Conservation (phyloP, 2,797 vertebrate species). For the Linurgus olivaceus region DNA sequence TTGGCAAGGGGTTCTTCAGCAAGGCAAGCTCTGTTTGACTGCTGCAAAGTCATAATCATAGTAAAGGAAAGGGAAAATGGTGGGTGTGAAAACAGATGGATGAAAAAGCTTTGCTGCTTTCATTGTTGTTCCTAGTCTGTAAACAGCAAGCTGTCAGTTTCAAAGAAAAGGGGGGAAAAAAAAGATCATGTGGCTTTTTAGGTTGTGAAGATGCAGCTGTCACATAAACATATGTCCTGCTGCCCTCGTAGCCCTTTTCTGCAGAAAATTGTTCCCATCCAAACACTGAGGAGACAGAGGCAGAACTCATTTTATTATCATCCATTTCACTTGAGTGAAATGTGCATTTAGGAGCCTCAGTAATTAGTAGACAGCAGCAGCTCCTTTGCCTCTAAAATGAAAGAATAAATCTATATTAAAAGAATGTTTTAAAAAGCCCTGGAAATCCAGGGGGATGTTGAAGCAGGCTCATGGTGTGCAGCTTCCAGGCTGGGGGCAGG, state of each 20-base stretch:
- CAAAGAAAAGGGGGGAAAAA: neutral
- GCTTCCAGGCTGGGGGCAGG: neutral
- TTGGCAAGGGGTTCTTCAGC: neutral
- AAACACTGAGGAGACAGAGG: neutral
- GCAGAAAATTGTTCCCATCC: neutral
- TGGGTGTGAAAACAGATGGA: slow-evolving; percentile 41
- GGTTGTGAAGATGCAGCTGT: slow-evolving; percentile 47
- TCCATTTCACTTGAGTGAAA: neutral
- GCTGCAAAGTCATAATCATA: neutral
- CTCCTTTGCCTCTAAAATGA: neutral
- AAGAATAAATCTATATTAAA: neutral
- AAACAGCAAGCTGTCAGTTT: slow-evolving; percentile 49
- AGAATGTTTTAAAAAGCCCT: neutral
- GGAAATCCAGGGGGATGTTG: neutral
- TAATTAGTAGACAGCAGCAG: neutral
- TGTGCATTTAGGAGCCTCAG: neutral
- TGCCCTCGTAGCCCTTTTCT: neutral
- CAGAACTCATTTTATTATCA: neutral
- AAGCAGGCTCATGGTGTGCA: neutral
- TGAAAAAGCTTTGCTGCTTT: neutral
- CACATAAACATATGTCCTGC: slow-evolving; percentile 46
- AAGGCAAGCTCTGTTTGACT: neutral
- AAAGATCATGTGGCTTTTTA: neutral
- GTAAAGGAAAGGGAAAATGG: neutral
- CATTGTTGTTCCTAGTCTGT: neutral